Percentiles rank a stretch among this genome's conserved stretches.
Conservation (phyloP, 2,113 vertebrate genomes). For the Mastomys coucha region DNA sequence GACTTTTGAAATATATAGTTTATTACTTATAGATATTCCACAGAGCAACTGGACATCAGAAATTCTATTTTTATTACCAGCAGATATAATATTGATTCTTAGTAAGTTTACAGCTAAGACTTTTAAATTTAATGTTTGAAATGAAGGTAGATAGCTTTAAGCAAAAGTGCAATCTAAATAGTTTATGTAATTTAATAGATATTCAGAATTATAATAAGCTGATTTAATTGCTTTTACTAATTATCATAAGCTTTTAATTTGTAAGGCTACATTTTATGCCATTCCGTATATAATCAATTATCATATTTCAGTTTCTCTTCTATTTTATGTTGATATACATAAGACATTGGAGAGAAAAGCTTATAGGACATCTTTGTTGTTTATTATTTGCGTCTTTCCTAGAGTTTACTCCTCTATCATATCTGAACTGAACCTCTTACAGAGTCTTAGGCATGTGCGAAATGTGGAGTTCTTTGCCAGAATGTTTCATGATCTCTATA, state of each 20-base stretch:
- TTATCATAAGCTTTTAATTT: background rate
- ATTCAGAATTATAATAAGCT: background rate
- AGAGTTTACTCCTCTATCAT: background rate
- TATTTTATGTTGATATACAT: background rate
- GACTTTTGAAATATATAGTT: background rate
- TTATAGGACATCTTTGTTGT: background rate
- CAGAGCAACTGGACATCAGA: background rate
- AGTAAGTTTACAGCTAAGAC: background rate
- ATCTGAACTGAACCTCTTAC: background rate
- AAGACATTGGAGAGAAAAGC: background rate
- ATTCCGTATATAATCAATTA: background rate
- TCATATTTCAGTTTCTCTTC: background rate
- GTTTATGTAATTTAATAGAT: slow-evolving; percentile 1
- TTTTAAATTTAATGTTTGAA: background rate
- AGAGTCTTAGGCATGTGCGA: too few relatives aligned
- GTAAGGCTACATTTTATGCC: background rate
- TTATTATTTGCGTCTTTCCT: background rate
- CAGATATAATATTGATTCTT: background rate
- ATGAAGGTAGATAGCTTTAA: background rate
- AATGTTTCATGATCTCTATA: background rate
- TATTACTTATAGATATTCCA: background rate
- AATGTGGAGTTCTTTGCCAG: background rate
- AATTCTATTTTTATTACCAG: background rate
- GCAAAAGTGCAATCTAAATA: background rate
- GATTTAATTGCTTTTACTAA: background rate